A percentile compares a stretch with the other conserved stretches of the same genome.
Evolutionary conservation across 1,140 invertebrate genomes (phyloP).

Genomic region (Lineus longissimus): DNA sequence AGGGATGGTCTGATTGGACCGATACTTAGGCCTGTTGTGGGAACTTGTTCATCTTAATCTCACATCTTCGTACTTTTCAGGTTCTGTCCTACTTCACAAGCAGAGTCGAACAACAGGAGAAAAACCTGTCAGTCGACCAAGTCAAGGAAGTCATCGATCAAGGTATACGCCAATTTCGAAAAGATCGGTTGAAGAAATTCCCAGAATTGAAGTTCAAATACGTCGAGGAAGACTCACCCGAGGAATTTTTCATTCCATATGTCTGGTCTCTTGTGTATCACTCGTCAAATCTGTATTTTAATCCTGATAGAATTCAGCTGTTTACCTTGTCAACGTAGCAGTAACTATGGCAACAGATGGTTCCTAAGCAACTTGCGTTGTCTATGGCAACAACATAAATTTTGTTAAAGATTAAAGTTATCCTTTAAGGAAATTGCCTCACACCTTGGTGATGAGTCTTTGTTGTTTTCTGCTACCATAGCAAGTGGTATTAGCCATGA

Average conservation of each 20-base stretch:
- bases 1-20: no score
- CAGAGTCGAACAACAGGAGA: slow-evolving; percentile 66
- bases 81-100: slow-evolving; percentile 83
- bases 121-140: slow-evolving; percentile 74
- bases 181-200: slow-evolving; percentile 93
- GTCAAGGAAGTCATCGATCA: slow-evolving; percentile 83
- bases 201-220: slow-evolving; percentile 98
- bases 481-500: no score
- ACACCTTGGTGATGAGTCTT: no score
- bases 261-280: slow-evolving; percentile 83
- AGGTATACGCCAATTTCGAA: slow-evolving; percentile 71
- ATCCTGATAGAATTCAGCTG: slow-evolving; percentile 43
- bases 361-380: no score
- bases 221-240: slow-evolving; percentile 96
- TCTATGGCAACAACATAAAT: no score
- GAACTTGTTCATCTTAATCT: no score
- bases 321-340: slow-evolving; percentile 23
- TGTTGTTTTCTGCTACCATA: no score
- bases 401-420: no score
- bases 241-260: slow-evolving; percentile 99
- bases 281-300: slow-evolving; percentile 51
- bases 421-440: no score
- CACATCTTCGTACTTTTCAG: slow-evolving; percentile 56
- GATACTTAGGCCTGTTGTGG: no score
- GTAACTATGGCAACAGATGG: no score